These are phyloP conservation scores for Chiridota heheva DNA, from an alignment of 35 echinoderm and acorn worm species.

Conservation along the genomic window DNA sequence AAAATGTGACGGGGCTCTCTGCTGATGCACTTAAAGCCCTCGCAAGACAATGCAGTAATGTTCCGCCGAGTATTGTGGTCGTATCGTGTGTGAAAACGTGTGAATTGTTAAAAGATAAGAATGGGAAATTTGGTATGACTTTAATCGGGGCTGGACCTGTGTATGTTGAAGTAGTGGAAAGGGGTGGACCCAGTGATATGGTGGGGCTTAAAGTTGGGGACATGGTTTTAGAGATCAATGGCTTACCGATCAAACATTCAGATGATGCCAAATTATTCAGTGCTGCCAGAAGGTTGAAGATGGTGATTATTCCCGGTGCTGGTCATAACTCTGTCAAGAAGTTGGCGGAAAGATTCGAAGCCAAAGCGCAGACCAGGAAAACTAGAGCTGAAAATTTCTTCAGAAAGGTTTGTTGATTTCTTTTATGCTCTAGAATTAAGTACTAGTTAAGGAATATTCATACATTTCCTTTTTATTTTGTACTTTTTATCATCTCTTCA, in stretches of 20 bases:
- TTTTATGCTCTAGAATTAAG: not conserved
- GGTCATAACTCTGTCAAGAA: conserved; percentile 85
- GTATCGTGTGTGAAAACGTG: conserved; percentile 83
- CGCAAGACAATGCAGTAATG: conserved; percentile 72
- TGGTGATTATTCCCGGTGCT: conserved; percentile 95
- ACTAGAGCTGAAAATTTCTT: conserved; percentile 85
- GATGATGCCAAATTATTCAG: conserved; percentile 95
- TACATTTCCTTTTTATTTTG: no score
- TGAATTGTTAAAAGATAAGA: conserved; percentile 72
- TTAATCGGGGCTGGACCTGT: conserved; percentile 91
- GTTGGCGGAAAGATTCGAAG: conserved; percentile 72
- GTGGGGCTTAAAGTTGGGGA: conserved; percentile 75
- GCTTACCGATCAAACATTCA: conserved; percentile 89
- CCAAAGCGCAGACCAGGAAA: conserved; percentile 72
- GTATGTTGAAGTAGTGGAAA: conserved; percentile 81
- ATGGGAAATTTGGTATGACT: conserved; percentile 94
- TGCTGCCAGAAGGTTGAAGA: conserved; percentile 71
- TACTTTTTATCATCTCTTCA: no score
- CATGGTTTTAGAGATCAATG: conserved; percentile 99
- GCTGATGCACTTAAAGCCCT: conserved; percentile 64
- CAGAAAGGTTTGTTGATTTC: conserved; percentile 90
- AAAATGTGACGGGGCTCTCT: conserved; percentile 57
- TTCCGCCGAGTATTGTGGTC: conserved; percentile 89
- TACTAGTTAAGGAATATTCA: no score
- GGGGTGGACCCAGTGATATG: conserved; percentile 49